These are phyloP conservation scores for Chloropsis hardwickii DNA, from an alignment of 2,113 vertebrate species.

Conservation along the genomic window DNA sequence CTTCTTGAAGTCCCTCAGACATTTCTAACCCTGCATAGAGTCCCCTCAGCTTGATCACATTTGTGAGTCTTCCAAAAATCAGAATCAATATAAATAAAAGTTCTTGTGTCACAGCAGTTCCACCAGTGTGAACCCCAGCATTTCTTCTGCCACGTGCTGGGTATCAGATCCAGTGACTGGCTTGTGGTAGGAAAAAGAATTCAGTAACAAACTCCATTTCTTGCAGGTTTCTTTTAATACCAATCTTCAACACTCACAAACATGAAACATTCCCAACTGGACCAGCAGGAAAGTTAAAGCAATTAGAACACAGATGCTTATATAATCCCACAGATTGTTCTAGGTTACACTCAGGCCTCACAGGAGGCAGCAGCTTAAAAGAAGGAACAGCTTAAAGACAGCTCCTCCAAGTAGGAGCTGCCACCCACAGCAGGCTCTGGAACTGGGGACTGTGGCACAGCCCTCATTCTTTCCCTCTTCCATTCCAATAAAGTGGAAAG, in stretches of 20 bases:
- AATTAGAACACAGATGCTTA: conserved; percentile 6
- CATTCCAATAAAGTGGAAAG: not conserved
- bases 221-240: not conserved
- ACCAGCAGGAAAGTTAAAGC: not conserved
- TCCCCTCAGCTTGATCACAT: not conserved
- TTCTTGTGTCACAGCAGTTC: not conserved
- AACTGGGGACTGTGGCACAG: not conserved
- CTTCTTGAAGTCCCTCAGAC: not conserved
- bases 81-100: not conserved
- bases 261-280: not conserved
- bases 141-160: not conserved
- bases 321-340: conserved; percentile 1
- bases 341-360: not conserved
- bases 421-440: conserved; percentile 16
- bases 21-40: not conserved
- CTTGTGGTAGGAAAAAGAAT: not conserved
- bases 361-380: conserved; percentile 6
- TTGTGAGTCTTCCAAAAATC: not conserved
- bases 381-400: not conserved
- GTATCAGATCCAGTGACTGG: not conserved
- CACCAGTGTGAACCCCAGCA: not conserved
- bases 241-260: not conserved
- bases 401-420: not conserved
- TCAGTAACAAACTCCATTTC: not conserved
- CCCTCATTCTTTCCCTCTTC: not conserved